A percentile compares a stretch with the other conserved stretches of the same genome.
These are phyloP conservation scores for Drosophila emarginata DNA, from an alignment of 2,888 invertebrate genomes.

Conservation along the genomic window DNA sequence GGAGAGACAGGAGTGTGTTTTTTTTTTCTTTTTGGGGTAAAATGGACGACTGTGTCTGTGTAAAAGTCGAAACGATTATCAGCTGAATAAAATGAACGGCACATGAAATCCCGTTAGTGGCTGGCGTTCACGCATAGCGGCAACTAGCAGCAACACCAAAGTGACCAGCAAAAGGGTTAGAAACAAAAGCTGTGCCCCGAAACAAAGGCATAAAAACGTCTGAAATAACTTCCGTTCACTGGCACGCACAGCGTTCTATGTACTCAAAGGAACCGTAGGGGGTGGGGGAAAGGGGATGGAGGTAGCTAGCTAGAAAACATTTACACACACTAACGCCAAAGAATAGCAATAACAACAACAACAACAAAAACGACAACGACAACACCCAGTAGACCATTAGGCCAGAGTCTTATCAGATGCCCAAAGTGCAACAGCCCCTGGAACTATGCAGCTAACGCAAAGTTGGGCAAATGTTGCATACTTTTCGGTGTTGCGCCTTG, in stretches of 20 bases:
- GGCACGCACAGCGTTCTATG: slow-evolving; percentile 52
- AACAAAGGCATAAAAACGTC: slow-evolving; percentile 72
- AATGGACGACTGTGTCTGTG: slow-evolving; percentile 65
- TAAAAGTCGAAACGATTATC: slow-evolving; percentile 70
- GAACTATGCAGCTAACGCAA: slow-evolving; percentile 56
- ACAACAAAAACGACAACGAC: not conserved
- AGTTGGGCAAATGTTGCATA: slow-evolving; percentile 35
- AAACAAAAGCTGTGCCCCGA: slow-evolving; percentile 46
- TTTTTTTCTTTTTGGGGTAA: not conserved
- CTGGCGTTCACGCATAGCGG: slow-evolving; percentile 38
- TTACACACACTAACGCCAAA: slow-evolving; percentile 26
- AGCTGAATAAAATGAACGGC: slow-evolving; percentile 64
- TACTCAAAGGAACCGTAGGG: not conserved
- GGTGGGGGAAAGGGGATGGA: not conserved
- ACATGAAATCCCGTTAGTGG: slow-evolving; percentile 60
- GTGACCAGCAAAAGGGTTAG: slow-evolving; percentile 50
- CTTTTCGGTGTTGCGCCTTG: slow-evolving; percentile 28
- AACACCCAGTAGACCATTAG: slow-evolving; percentile 52
- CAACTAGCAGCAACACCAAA: slow-evolving; percentile 20
- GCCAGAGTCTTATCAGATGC: slow-evolving; percentile 64
- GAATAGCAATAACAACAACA: slow-evolving; percentile 12
- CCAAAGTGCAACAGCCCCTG: slow-evolving; percentile 69
- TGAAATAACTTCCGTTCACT: slow-evolving; percentile 69
- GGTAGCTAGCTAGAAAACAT: slow-evolving; percentile 10
- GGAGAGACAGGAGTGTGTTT: not conserved